Base-by-base conservation (phyloP, 2,888 invertebrate species). In the Tinea semifulvella region DNA sequence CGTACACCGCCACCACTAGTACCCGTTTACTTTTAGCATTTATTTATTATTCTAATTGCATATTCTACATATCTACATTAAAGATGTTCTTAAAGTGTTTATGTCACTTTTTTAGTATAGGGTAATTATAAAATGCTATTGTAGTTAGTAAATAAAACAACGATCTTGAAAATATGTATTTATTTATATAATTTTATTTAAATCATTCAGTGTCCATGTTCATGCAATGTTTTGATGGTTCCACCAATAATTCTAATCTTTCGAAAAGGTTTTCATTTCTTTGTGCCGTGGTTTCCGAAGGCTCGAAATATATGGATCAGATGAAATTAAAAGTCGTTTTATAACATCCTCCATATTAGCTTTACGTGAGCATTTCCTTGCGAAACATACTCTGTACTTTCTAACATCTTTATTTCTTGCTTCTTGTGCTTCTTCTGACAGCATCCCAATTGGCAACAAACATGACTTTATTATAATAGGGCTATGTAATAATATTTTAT, bases 391-490 rank as follows among this genome's bases (percentile, higher is more conserved):
- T 22, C 25, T 22, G 8, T 22, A 22, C 25, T 22, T 22, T 22
- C 25, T 22, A 22, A 22, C 25, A 27, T 43, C 43, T 16, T 43
- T 43, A 8, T 43, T 43, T 8, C 27, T 22, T 27, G 36, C 25
- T 26, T 46, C 18, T 43, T 36, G 46, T 17, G 36, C 38, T 38
- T 27, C 36, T 27, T 28, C 43, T 22, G 20, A 43, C 17, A 36
- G 26, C 38, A 7, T 28, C 14, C 36, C 39, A 43, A 27, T 46
- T 26, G 26, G 46, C 43, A 46, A 17, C 18, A 36, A 22, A 28
- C 31, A 35, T 36, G 31, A 28, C 13, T 40, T 22, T n/a, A 38
- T 28, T 40, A 38, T 45, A 6, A 22, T 11, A 20, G 4, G n/a
- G 26, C 43, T 26, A 26, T 43, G 43, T 13, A 43, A 16, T 5